Percentiles rank a stretch among this genome's conserved stretches.
Evolutionary conservation across 2,797 vertebrate species (phyloP).

Genomic region (Fratercula arctica): DNA sequence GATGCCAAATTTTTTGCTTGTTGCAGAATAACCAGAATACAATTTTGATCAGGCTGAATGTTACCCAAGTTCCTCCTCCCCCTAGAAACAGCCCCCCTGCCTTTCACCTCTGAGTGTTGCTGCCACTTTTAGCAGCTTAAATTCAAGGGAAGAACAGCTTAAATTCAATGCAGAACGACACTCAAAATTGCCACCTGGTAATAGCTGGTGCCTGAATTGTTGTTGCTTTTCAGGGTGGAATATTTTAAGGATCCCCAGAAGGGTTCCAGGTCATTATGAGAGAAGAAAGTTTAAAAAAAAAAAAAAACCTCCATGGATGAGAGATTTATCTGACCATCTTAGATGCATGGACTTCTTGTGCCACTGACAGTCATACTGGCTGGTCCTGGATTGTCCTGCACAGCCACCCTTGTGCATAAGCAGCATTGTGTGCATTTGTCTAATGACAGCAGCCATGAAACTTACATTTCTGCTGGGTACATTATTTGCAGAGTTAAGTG

Average conservation of each 20-base stretch:
- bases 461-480: background rate
- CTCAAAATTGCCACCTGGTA: background rate
- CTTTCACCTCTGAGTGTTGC: background rate
- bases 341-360: background rate
- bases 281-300: background rate
- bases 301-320: background rate
- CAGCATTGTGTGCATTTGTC: background rate
- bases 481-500: background rate
- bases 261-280: background rate
- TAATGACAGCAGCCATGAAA: background rate
- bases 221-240: background rate
- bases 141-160: background rate
- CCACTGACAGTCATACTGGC: background rate
- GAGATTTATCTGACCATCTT: background rate
- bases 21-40: background rate
- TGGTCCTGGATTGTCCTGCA: background rate
- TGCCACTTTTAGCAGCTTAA: background rate
- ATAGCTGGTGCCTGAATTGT: background rate
- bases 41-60: background rate
- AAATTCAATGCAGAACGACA: background rate
- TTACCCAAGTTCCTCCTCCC: background rate
- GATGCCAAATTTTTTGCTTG: background rate
- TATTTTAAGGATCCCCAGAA: background rate
- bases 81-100: accelerated
- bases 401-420: background rate